phyloP scores from a whole-genome alignment of 1,140 invertebrate genomes.

The Orchesella cincta region DNA sequence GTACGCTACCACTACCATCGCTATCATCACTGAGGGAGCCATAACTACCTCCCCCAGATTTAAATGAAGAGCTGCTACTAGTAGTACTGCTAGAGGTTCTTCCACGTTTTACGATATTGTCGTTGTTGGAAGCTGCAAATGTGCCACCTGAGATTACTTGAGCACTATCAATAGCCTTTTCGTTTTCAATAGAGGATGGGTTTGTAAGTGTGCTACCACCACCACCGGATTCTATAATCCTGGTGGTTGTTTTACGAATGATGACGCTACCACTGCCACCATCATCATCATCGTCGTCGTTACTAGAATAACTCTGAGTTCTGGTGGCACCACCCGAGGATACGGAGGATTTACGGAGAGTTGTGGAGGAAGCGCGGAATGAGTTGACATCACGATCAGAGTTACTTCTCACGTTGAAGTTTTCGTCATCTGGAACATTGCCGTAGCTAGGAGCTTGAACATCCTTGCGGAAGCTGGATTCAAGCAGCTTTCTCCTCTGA shows the following conservation, averaged over 20 bases:
- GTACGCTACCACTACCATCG: background rate
- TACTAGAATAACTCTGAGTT: background rate
- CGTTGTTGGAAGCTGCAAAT: slow-evolving; percentile 11
- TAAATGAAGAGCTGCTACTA: background rate
- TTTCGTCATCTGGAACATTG: background rate
- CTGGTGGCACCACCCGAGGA: background rate
- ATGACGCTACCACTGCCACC: background rate
- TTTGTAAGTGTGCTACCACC: background rate
- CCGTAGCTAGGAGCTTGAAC: background rate
- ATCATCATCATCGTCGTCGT: background rate
- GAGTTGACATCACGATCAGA: background rate
- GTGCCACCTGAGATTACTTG: background rate
- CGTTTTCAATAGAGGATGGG: background rate
- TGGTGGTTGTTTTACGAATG: slow-evolving; percentile 16
- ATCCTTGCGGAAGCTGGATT: slow-evolving; percentile 7
- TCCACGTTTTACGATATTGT: background rate
- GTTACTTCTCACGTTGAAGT: background rate
- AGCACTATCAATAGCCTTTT: background rate
- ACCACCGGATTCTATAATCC: background rate
- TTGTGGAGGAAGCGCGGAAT: background rate
- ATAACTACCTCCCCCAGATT: background rate
- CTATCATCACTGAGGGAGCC: background rate
- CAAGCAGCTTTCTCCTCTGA: background rate
- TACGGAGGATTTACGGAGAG: background rate
- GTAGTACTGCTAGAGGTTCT: background rate